A percentile compares a stretch with the other conserved stretches of the same genome.
Evolutionary conservation across 2,797 vertebrate species (phyloP).

Genomic region (Prionace glauca): DNA sequence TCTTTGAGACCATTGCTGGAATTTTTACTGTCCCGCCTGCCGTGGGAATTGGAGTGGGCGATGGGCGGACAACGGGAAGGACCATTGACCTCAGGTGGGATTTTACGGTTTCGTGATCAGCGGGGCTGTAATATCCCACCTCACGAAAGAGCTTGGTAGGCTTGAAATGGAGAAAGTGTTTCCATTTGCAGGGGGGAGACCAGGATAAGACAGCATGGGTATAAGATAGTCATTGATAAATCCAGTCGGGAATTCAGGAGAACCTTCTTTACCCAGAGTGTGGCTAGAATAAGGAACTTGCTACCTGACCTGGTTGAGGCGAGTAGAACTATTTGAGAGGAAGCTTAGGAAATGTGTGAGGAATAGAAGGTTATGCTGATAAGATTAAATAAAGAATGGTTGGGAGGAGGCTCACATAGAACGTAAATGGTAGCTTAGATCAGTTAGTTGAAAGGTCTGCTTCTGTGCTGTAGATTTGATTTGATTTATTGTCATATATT

Average conservation of each 20-base stretch:
- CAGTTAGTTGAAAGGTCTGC: background rate
- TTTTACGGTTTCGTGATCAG: no score
- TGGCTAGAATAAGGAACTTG: background rate
- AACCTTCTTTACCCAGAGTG: background rate
- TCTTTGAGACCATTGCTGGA: background rate
- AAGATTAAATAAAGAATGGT: background rate
- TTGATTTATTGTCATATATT: no score
- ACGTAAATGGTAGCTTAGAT: background rate
- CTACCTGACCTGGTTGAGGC: background rate
- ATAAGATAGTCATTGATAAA: background rate
- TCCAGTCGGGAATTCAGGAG: background rate
- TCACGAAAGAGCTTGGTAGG: background rate
- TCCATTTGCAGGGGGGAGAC: background rate
- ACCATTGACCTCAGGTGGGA: no score
- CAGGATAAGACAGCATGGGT: no score
- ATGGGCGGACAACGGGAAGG: no score
- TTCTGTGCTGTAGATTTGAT: background rate
- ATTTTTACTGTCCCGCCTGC: no score
- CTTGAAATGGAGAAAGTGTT: background rate
- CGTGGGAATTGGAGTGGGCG: no score
- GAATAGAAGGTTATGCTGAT: background rate
- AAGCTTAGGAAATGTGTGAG: background rate
- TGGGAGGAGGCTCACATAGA: background rate
- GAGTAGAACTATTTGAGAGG: background rate
- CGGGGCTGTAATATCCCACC: no score